Conservation (phyloP, 2,888 invertebrate species). For the Drosophila merina region DNA sequence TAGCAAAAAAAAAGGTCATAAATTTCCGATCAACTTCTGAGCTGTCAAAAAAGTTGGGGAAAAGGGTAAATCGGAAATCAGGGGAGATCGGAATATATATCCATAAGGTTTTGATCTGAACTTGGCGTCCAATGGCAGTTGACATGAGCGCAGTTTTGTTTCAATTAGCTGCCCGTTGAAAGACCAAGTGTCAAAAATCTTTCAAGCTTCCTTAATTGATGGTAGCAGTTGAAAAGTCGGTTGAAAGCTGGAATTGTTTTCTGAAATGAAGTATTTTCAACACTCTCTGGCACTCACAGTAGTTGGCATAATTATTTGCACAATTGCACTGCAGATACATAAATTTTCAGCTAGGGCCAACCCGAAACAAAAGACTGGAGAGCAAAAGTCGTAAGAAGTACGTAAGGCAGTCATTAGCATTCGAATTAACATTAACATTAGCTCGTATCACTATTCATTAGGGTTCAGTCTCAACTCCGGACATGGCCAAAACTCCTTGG, state of each 20-base stretch:
- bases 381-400: constrained; percentile 27
- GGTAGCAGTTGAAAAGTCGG: constrained; percentile 11
- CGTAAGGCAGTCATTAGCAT: constrained; percentile 28
- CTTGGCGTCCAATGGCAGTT: constrained; percentile 46
- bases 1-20: constrained; percentile 45
- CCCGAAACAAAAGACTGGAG: constrained; percentile 64
- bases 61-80: not conserved
- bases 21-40: constrained; percentile 38
- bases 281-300: constrained; percentile 38
- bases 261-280: constrained; percentile 6
- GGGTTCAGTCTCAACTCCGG: constrained; percentile 16
- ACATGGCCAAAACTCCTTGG: constrained; percentile 41
- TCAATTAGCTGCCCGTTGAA: constrained; percentile 33
- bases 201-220: constrained; percentile 31
- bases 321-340: constrained; percentile 58
- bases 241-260: constrained; percentile 25
- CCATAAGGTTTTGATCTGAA: constrained; percentile 28
- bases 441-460: constrained; percentile 61
- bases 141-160: constrained; percentile 47
- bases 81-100: constrained; percentile 1
- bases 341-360: constrained; percentile 31
- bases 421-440: constrained; percentile 46
- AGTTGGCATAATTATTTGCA: constrained; percentile 59
- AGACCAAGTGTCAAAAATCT: constrained; percentile 38
- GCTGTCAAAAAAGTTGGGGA: constrained; percentile 21